These are phyloP conservation scores for Acipenser transmontanus DNA, from an alignment of 2,797 vertebrate genomes.

Conservation along the genomic window DNA sequence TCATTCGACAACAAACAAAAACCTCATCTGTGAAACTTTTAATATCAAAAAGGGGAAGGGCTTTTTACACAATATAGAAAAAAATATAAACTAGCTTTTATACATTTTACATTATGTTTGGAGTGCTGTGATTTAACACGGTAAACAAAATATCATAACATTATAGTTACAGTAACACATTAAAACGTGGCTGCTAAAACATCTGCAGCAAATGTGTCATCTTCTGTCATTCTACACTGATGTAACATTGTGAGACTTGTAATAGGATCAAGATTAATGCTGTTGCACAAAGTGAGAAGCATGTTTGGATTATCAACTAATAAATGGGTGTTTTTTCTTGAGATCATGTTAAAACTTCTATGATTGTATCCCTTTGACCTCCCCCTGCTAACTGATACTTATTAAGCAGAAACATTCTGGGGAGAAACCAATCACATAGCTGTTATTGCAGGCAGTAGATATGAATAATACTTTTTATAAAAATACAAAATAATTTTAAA, in stretches of 20 bases:
- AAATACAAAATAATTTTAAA: too few relatives aligned
- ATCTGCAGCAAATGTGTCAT: constrained; percentile 34
- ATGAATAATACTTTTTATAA: too few relatives aligned
- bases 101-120: background rate
- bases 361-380: too few relatives aligned
- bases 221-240: constrained; percentile 13
- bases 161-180: constrained; percentile 6
- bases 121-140: background rate
- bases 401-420: too few relatives aligned
- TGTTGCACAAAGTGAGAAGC: constrained; percentile 34
- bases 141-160: constrained; percentile 7
- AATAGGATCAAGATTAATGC: constrained; percentile 20
- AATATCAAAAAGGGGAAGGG: background rate
- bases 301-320: constrained; percentile 30
- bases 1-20: constrained; percentile 7
- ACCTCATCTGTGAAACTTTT: constrained; percentile 1
- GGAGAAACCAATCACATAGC: too few relatives aligned
- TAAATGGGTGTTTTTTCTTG: background rate
- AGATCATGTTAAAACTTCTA: too few relatives aligned
- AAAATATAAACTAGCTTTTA: background rate
- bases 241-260: background rate
- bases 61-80: background rate
- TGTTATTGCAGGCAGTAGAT: too few relatives aligned
- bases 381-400: too few relatives aligned
- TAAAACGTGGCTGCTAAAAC: constrained; percentile 44